A percentile compares a stretch with the other conserved stretches of the same genome.
phyloP scores from a whole-genome alignment of 2,113 vertebrate genomes.

The Python bivittatus region DNA sequence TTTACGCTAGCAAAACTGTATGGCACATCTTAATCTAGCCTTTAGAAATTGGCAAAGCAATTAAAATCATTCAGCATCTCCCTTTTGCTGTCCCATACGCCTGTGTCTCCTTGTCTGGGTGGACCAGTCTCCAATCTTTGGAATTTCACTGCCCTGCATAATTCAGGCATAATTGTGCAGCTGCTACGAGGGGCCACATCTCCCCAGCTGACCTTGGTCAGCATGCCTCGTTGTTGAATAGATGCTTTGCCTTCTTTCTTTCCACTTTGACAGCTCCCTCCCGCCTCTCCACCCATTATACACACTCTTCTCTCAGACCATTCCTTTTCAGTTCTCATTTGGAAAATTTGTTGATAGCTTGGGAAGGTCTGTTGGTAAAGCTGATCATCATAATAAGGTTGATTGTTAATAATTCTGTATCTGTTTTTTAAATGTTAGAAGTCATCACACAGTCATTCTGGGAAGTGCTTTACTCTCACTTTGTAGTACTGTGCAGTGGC shows the following conservation, averaged over 20 bases:
- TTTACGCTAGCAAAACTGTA: constrained; percentile 22
- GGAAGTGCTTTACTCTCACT: background rate
- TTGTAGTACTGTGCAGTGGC: background rate
- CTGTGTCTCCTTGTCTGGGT: constrained; percentile 26
- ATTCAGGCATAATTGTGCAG: constrained; percentile 75
- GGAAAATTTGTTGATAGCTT: constrained; percentile 19
- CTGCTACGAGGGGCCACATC: constrained; percentile 66
- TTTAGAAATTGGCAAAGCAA: constrained; percentile 60
- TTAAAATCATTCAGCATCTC: constrained; percentile 62
- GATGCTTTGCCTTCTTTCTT: constrained; percentile 73
- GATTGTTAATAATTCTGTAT: background rate
- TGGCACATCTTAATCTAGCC: constrained; percentile 52
- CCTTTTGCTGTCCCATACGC: constrained; percentile 45
- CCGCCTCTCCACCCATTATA: constrained; percentile 8
- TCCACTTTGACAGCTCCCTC: constrained; percentile 65
- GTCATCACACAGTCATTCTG: background rate
- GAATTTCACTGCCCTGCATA: constrained; percentile 66
- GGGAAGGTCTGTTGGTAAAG: background rate
- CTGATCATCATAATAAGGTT: background rate
- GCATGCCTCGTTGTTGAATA: constrained; percentile 66
- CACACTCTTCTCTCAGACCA: constrained; percentile 34
- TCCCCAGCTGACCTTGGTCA: constrained; percentile 73
- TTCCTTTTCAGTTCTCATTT: constrained; percentile 51
- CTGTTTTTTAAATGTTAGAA: constrained; percentile 16
- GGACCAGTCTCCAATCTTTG: constrained; percentile 46